phyloP scores from a whole-genome alignment of 2,113 vertebrate genomes.

The Calypte anna region DNA sequence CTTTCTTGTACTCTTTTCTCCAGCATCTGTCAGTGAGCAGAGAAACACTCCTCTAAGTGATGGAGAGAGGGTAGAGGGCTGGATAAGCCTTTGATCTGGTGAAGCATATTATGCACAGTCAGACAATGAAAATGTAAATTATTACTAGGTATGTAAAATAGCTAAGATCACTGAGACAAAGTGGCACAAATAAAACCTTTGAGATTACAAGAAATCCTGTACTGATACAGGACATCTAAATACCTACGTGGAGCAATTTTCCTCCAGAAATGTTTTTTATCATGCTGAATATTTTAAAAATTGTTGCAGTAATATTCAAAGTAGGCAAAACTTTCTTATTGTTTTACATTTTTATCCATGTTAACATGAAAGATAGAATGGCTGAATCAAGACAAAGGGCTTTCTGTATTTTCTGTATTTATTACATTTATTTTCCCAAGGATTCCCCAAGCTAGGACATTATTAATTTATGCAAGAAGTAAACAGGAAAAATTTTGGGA shows the following conservation, averaged over 20 bases:
- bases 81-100: conserved; percentile 13
- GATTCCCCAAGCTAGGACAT: background rate
- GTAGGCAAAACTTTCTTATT: background rate
- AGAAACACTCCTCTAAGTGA: background rate
- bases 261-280: background rate
- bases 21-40: background rate
- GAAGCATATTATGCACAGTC: background rate
- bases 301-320: background rate
- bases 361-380: background rate
- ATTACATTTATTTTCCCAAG: background rate
- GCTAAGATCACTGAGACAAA: background rate
- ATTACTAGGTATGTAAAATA: background rate
- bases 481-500: background rate
- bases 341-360: background rate
- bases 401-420: background rate
- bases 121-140: background rate
- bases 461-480: background rate
- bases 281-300: background rate
- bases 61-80: background rate
- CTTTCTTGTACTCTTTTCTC: background rate
- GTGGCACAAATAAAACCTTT: background rate
- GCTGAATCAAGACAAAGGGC: background rate
- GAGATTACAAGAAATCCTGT: background rate
- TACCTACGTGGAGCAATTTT: background rate
- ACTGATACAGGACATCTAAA: background rate